Percentiles rank a stretch among this genome's conserved stretches.
phyloP scores from a whole-genome alignment of 2,888 invertebrate species.

The Apodemia zela region DNA sequence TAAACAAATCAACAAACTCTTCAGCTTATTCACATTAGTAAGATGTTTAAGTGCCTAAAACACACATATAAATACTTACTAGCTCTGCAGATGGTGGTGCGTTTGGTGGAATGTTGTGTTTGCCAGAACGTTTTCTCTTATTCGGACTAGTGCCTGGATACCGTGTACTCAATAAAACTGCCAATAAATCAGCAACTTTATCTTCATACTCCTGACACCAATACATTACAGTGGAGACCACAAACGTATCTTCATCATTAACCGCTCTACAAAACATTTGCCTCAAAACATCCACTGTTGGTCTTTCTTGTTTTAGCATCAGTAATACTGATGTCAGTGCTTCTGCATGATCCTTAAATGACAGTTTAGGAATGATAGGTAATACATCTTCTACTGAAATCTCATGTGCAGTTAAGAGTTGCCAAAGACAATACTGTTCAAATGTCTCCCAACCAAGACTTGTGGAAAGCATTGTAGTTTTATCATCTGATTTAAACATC shows the following conservation, averaged over 20 bases:
- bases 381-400: conserved; percentile 94
- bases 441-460: conserved; percentile 98
- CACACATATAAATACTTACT: conserved; percentile 52
- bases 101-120: conserved; percentile 84
- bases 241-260: conserved; percentile 91
- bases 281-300: conserved; percentile 91
- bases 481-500: conserved; percentile 90
- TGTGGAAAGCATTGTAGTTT: conserved; percentile 87
- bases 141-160: conserved; percentile 94
- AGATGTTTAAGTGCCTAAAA: too few relatives aligned
- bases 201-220: conserved; percentile 97
- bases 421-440: conserved; percentile 98
- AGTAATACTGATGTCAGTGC: conserved; percentile 94
- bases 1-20: too few relatives aligned
- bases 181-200: conserved; percentile 90
- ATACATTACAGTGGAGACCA: conserved; percentile 94
- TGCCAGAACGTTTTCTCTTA: conserved; percentile 91
- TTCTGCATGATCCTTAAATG: conserved; percentile 93
- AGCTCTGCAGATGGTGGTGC: conserved; percentile 90
- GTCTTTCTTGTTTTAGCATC: conserved; percentile 95
- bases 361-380: conserved; percentile 87
- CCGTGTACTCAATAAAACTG: conserved; percentile 88
- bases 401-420: conserved; percentile 95
- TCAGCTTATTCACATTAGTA: too few relatives aligned
- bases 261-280: conserved; percentile 89